Percentiles rank a stretch among this genome's conserved stretches.
phyloP scores from a whole-genome alignment of 2,113 vertebrate species.

The Apus apus region DNA sequence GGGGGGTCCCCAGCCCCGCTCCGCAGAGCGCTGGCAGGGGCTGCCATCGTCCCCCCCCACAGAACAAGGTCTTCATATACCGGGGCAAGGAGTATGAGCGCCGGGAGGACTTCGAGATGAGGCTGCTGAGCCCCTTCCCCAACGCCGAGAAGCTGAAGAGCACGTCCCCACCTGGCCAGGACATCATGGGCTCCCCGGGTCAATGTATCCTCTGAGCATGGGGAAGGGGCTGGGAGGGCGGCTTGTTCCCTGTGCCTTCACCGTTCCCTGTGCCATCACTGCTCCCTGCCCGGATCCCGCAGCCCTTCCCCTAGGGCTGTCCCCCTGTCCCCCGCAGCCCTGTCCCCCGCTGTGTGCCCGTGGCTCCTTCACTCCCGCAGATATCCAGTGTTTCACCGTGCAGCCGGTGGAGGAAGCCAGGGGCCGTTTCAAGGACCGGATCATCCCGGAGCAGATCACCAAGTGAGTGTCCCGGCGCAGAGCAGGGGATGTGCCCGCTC shows the following conservation, averaged over 20 bases:
- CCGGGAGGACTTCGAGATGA: constrained; percentile 65
- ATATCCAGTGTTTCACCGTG: constrained; percentile 69
- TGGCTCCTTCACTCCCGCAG: constrained; percentile 59
- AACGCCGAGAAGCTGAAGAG: constrained; percentile 52
- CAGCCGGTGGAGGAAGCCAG: constrained; percentile 40
- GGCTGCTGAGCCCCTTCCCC: constrained; percentile 65
- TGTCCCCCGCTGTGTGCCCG: rapidly evolving
- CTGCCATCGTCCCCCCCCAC: background rate
- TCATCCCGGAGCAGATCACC: constrained; percentile 64
- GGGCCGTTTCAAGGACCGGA: constrained; percentile 14
- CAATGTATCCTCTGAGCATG: constrained; percentile 49
- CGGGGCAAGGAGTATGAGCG: constrained; percentile 71
- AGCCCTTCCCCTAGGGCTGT: background rate
- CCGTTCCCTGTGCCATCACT: rapidly evolving
- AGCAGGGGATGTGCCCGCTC: rapidly evolving
- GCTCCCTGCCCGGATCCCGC: rapidly evolving
- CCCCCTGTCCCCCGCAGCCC: background rate
- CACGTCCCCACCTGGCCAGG: constrained; percentile 5
- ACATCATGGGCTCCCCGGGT: background rate
- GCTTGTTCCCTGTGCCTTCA: background rate
- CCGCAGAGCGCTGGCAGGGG: rapidly evolving
- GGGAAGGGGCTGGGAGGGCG: rapidly evolving
- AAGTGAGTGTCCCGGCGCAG: background rate
- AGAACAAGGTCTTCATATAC: constrained; percentile 73
- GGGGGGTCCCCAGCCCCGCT: rapidly evolving